Conservation (phyloP, 2,888 invertebrate species). For the Apotomis capreana region DNA sequence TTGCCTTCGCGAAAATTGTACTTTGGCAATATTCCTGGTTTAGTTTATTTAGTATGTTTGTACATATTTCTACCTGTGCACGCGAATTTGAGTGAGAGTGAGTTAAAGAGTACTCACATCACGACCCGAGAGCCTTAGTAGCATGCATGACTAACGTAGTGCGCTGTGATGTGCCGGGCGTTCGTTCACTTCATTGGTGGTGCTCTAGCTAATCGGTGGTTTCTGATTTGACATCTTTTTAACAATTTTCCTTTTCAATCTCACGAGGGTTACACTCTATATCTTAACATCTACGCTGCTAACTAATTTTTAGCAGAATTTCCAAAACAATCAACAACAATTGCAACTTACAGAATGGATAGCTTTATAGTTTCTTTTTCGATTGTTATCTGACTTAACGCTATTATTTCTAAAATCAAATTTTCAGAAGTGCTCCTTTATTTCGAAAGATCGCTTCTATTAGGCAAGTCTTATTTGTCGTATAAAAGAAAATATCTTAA, state of each 20-base stretch:
- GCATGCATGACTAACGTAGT: slow-evolving; percentile 38
- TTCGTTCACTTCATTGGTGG: slow-evolving; percentile 29
- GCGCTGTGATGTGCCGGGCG: slow-evolving; percentile 20
- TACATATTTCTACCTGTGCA: background rate
- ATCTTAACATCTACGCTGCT: slow-evolving; percentile 8
- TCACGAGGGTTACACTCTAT: slow-evolving; percentile 23
- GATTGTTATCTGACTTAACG: background rate
- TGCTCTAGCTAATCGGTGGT: slow-evolving; percentile 31
- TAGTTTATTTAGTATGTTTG: background rate
- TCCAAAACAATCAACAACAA: background rate
- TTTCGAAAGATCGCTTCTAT: background rate
- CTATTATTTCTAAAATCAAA: background rate
- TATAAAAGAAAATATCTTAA: background rate
- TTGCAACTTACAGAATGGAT: background rate
- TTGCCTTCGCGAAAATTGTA: too few species aligned
- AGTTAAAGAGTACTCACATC: background rate
- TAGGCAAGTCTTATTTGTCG: background rate
- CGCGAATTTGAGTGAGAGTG: background rate
- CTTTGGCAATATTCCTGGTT: too few species aligned
- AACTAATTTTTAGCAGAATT: background rate
- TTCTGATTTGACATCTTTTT: slow-evolving; percentile 16
- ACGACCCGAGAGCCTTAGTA: slow-evolving; percentile 21
- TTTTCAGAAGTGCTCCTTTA: background rate
- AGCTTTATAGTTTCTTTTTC: slow-evolving; percentile 1
- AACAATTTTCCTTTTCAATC: slow-evolving; percentile 6